Percentiles rank a stretch among this genome's conserved stretches.
These are phyloP conservation scores for Acholoe squamosa DNA, from an alignment of 2,888 invertebrate genomes.

Conservation along the genomic window DNA sequence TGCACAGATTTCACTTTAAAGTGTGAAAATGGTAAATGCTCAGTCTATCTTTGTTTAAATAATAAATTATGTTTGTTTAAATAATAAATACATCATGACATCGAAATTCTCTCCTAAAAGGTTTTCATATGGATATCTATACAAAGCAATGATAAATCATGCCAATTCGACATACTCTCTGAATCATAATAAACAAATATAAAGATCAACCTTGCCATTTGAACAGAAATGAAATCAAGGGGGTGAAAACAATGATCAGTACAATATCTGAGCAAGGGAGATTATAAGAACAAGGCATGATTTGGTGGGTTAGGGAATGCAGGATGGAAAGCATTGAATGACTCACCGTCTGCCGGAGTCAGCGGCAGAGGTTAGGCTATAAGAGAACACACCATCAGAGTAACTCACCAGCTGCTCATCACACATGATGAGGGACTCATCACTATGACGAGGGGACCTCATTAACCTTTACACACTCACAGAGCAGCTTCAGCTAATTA, in stretches of 20 bases:
- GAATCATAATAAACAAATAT: neutral
- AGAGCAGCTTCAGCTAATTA: too few species aligned
- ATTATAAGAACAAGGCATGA: neutral
- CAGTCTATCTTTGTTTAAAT: neutral
- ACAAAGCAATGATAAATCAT: neutral
- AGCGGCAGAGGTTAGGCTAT: slow-evolving; percentile 53
- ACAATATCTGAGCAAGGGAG: neutral
- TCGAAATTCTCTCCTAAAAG: too few species aligned
- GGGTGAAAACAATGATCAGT: neutral
- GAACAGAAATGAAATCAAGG: neutral
- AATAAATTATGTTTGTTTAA: too few species aligned
- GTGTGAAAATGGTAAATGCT: neutral
- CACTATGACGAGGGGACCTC: too few species aligned
- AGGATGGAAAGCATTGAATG: neutral
- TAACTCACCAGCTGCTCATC: slow-evolving; percentile 1
- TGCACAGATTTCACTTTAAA: neutral
- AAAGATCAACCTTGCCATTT: neutral
- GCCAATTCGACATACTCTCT: neutral
- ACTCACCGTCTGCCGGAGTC: slow-evolving; percentile 57
- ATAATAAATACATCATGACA: too few species aligned
- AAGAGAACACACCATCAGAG: slow-evolving; percentile 17
- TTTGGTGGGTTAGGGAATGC: slow-evolving; percentile 1
- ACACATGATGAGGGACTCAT: neutral
- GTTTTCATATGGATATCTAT: neutral
- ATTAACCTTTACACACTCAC: too few species aligned